Evolutionary conservation across 1,140 invertebrate genomes (phyloP), one percentile per base, ranked within the genome.

Genomic region (Musca vetustissima): DNA sequence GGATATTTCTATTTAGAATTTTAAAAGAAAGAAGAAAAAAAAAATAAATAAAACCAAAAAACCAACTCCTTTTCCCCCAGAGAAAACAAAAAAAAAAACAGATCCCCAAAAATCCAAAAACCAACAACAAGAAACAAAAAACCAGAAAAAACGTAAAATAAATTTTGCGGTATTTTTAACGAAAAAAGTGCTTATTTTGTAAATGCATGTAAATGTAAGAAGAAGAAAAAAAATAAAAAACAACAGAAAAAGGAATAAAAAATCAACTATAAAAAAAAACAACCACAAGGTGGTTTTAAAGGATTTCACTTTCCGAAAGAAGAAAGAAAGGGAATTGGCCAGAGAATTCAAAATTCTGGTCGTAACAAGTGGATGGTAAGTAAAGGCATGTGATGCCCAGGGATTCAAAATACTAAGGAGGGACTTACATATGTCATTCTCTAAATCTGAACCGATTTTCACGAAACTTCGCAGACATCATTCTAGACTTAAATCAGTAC

Each of bases 191-290:
- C 79, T 80, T 81, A 81, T 81, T 80, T 81, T 81, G 76, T 81
- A 81, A 76, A 80, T 81, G 79, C 79, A 80, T 81, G 74, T 81
- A 79, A 76, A 76, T 77, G 71, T 80, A 78, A 80, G 78, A 66
- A 68, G 28, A 61, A 52, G 4, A 19, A 52, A 19, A 52, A 19
- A 52, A 4, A 19, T 21, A 4, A 52, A 52, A 52, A 74, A 52
- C 4, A 21, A n/a, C n/a, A n/a, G n/a, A n/a, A n/a, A n/a, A 61
- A 61, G 36, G 19, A 36, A 61, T 36, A 61, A 61, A 55, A 21
- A 13, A 55, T 8, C 52, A 64, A 73, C 57, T 73, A 70, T 72
- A 69, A 15, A 25, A 17, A 55, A 19, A 66, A 15, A 67, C 66
- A 28, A 66, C 49, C 48, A 15, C 17, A 32, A 65, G 11, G 36